Percentiles rank a stretch among this genome's conserved stretches.
Evolutionary conservation across 1,140 invertebrate species (phyloP).

Genomic region (Drosophila sp.): DNA sequence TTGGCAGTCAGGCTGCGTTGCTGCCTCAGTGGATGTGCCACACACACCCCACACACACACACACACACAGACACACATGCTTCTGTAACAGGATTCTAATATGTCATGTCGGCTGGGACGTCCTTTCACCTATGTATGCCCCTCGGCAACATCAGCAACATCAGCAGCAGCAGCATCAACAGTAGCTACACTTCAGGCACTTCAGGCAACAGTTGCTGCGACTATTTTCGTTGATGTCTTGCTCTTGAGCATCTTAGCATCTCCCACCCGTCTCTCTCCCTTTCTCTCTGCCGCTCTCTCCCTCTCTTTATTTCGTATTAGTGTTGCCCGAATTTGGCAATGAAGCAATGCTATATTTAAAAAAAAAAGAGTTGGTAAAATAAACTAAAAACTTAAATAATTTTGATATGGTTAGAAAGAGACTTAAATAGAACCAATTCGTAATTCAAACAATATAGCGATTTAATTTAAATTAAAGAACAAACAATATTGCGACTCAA

Average conservation of each 20-base stretch:
- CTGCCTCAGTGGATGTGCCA: slow-evolving; percentile 14
- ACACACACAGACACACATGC: not conserved
- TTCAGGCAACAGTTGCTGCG: slow-evolving; percentile 56
- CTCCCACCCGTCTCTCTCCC: not conserved
- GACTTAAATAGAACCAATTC: too few relatives aligned
- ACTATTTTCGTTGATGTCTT: slow-evolving; percentile 74
- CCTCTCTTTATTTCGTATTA: not conserved
- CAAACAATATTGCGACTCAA: too few relatives aligned
- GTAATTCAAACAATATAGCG: too few relatives aligned
- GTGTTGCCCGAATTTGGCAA: too few relatives aligned
- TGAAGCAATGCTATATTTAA: too few relatives aligned
- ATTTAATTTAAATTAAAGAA: too few relatives aligned
- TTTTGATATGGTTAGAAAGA: too few relatives aligned
- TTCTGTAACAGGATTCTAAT: slow-evolving; percentile 81
- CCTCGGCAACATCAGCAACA: not conserved
- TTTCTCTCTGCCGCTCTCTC: not conserved
- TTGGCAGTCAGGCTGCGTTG: slow-evolving; percentile 75
- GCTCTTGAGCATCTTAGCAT: slow-evolving; percentile 53
- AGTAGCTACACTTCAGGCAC: slow-evolving; percentile 22
- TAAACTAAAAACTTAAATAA: too few relatives aligned
- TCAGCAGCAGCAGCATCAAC: not conserved
- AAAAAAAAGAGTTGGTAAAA: too few relatives aligned
- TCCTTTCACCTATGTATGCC: slow-evolving; percentile 70
- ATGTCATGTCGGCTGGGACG: slow-evolving; percentile 78
- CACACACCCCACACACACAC: slow-evolving; percentile 1